phyloP scores from a whole-genome alignment of 2,113 vertebrate species.

The Oncorhynchus tshawytscha region DNA sequence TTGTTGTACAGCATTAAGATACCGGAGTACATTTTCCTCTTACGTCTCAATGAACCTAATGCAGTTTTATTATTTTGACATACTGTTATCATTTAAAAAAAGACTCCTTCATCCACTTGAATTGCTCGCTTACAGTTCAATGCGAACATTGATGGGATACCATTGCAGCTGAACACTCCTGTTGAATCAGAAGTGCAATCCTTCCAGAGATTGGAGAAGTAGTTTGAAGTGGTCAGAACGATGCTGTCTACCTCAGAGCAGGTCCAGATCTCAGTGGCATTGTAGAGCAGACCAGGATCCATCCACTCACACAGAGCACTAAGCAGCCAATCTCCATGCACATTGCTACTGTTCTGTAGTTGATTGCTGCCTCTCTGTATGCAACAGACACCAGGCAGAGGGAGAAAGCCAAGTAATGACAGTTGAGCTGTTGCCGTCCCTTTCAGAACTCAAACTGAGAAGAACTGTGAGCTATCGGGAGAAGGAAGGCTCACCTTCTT shows the following conservation, averaged over 20 bases:
- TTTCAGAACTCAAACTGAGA: constrained; percentile 4
- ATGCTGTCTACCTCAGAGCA: constrained; percentile 84
- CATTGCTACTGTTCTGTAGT: constrained; percentile 67
- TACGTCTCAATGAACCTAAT: too few species aligned
- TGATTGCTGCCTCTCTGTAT: constrained; percentile 50
- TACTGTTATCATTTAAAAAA: too few species aligned
- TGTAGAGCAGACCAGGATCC: constrained; percentile 89
- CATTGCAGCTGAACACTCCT: constrained; percentile 91
- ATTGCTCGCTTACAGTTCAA: constrained; percentile 64
- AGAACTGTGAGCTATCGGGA: neutral
- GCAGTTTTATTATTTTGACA: too few species aligned
- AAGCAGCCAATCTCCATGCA: constrained; percentile 86
- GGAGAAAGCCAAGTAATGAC: neutral
- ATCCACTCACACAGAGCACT: constrained; percentile 79
- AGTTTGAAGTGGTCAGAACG: constrained; percentile 89
- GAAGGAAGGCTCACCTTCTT: neutral
- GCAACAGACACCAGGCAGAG: neutral
- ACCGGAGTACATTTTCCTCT: neutral
- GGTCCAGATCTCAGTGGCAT: constrained; percentile 91
- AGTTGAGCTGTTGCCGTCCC: neutral
- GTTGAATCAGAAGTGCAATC: constrained; percentile 91
- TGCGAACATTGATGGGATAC: constrained; percentile 89
- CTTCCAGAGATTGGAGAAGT: constrained; percentile 94
- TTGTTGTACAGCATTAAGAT: neutral
- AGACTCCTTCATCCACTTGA: too few species aligned